Percentiles rank a stretch among this genome's conserved stretches.
These are phyloP conservation scores for Pristis pectinata DNA, from an alignment of 2,797 vertebrate genomes.

Conservation along the genomic window DNA sequence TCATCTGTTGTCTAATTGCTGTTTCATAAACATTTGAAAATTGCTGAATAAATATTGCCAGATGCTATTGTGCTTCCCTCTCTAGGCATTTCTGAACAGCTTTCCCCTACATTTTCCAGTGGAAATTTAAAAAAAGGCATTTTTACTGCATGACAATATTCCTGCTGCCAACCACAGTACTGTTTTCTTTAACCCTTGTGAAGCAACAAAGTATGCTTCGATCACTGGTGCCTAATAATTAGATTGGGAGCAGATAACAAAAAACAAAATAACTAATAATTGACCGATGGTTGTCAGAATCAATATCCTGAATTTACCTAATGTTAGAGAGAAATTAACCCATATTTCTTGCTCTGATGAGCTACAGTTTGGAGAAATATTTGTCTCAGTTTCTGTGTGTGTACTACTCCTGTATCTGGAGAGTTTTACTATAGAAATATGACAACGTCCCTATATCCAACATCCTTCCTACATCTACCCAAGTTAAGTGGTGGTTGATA, in stretches of 20 bases:
- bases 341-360: not conserved
- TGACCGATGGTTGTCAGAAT: constrained; percentile 62
- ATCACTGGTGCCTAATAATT: constrained; percentile 46
- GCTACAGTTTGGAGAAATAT: not conserved
- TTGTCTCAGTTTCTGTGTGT: not conserved
- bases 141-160: constrained; percentile 43
- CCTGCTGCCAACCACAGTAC: constrained; percentile 40
- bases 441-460: no score
- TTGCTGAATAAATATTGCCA: constrained; percentile 56
- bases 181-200: constrained; percentile 46
- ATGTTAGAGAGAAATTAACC: not conserved
- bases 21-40: constrained; percentile 54
- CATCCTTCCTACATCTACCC: not conserved
- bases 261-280: constrained; percentile 67
- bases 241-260: constrained; percentile 66
- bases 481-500: not conserved
- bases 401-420: not conserved
- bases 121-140: constrained; percentile 43
- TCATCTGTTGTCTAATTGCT: constrained; percentile 44
- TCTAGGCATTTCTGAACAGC: constrained; percentile 50
- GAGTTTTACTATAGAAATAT: not conserved
- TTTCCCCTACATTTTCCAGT: constrained; percentile 48
- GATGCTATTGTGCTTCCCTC: constrained; percentile 51
- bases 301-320: constrained; percentile 45
- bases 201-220: constrained; percentile 57